Evolutionary conservation across 2,888 invertebrate species (phyloP), one percentile per base, ranked within the genome.

Genomic region (Elaeidobius kamerunicus): DNA sequence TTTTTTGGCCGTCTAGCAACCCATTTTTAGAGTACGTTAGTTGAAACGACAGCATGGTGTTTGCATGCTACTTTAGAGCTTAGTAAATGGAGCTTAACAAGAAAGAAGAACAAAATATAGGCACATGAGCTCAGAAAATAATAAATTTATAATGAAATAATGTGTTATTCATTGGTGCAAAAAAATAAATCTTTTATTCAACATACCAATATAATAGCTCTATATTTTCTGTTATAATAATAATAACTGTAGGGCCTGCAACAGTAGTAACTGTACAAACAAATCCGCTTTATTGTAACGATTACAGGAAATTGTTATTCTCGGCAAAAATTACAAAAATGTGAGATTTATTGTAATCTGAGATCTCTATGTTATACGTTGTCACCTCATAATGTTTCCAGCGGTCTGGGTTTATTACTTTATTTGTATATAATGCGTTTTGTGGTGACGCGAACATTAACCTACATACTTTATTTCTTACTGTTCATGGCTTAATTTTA

Each of bases 341-440:
- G 16, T 35, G 2, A 27, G 27, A 19, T 42, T 23, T 49, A 49
- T 42, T 49, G 7, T 36, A 49, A 36, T 49, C 49, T 49, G 15
- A 14, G 17, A 49, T 49, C 49, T 48, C 27, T 42, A 41, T 42
- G 41, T n/a, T n/a, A n/a, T n/a, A n/a, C n/a, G n/a, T 19, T 49
- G 34, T 32, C 34, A 28, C 39, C 20, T 23, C 12, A 12, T 41
- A 41, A 41, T 16, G 14, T 14, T 41, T 41, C 6, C 27, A 41
- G 23, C 12, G 14, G 12, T 20, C 16, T 12, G 20, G 17, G n/a
- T n/a, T n/a, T n/a, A n/a, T n/a, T n/a, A n/a, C 19, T 40, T 40
- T 19, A 12, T 40, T 23, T 41, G 15, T 41, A 27, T 27, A 14
- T 27, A 41, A n/a, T 27, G 15, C 28, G 12, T 15, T 23, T 15